Conservation (phyloP, 2,113 vertebrate genomes). For the Hirundichthys speculiger region DNA sequence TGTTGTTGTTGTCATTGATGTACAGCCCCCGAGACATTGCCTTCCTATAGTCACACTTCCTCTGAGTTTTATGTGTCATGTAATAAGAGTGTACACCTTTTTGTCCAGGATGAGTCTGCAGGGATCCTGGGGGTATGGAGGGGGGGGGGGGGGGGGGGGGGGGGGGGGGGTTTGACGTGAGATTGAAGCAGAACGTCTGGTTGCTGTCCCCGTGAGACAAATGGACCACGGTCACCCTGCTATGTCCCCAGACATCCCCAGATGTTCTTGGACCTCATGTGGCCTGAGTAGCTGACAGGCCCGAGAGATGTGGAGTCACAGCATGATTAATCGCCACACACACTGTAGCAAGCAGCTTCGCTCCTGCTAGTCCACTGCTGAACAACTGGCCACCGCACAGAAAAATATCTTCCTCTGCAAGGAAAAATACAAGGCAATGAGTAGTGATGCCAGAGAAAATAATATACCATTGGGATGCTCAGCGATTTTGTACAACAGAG, state of each 20-base stretch:
- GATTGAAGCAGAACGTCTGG: conserved; percentile 64
- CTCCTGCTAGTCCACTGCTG: conserved; percentile 36
- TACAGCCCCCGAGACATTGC: conserved; percentile 58
- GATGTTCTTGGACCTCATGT: conserved; percentile 71
- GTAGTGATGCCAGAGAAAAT: too few species aligned
- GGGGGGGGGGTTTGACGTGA: conserved; percentile 21
- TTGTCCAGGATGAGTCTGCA: conserved; percentile 55
- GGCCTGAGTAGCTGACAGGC: conserved; percentile 66
- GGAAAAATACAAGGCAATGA: conserved; percentile 16
- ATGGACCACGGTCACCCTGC: conserved; percentile 48
- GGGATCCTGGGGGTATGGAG: conserved; percentile 46
- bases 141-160: neutral
- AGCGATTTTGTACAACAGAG: too few species aligned
- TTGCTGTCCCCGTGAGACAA: conserved; percentile 67
- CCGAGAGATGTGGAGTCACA: conserved; percentile 68
- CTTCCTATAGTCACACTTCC: conserved; percentile 62
- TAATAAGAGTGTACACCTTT: conserved; percentile 61
- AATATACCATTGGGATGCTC: too few species aligned
- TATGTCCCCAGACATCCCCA: conserved; percentile 66
- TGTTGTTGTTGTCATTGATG: conserved; percentile 74
- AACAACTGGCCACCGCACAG: conserved; percentile 27
- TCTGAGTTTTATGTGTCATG: conserved; percentile 67
- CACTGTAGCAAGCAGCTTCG: conserved; percentile 35
- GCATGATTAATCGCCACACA: conserved; percentile 79
- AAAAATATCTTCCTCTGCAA: conserved; percentile 22